Conservation (phyloP, 2,888 invertebrate genomes). For the Rhabditophanes sp. region DNA sequence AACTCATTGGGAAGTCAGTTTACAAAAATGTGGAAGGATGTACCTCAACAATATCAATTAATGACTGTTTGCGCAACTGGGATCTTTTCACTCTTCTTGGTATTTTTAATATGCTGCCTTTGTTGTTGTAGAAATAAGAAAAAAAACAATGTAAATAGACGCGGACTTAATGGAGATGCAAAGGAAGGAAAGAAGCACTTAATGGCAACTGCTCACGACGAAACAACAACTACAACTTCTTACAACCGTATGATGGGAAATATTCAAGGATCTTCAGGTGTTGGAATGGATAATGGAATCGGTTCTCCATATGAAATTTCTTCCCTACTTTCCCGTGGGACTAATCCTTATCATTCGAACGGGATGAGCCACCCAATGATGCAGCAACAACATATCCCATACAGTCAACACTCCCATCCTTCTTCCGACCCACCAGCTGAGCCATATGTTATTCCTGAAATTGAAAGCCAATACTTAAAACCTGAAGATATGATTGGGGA, state of each 20-base stretch:
- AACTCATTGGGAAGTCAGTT: conserved; percentile 7
- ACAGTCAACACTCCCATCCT: conserved; percentile 14
- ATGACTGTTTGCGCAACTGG: conserved; percentile 26
- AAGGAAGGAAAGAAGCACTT: conserved; percentile 14
- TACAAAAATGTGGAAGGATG: conserved; percentile 21
- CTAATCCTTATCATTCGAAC: conserved; percentile 5
- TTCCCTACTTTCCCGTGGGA: conserved; percentile 6
- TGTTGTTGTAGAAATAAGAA: conserved; percentile 31
- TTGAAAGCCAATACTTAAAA: conserved; percentile 24
- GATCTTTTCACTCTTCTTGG: conserved; percentile 19
- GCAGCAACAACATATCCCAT: conserved; percentile 5
- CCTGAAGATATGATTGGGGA: conserved; percentile 81
- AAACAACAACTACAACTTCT: no score
- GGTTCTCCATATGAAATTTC: conserved; percentile 11
- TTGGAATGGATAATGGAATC: no score
- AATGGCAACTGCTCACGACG: no score
- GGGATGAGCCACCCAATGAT: conserved; percentile 5
- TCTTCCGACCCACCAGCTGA: conserved; percentile 20
- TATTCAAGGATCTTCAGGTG: no score
- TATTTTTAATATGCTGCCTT: conserved; percentile 31
- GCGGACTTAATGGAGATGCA: conserved; percentile 5
- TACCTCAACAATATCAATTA: conserved; percentile 27
- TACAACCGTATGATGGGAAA: no score
- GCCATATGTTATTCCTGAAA: conserved; percentile 30
- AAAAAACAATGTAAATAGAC: conserved; percentile 9